These are phyloP conservation scores for Drosophila littoralis DNA, from an alignment of 1,140 invertebrate species.

Conservation along the genomic window DNA sequence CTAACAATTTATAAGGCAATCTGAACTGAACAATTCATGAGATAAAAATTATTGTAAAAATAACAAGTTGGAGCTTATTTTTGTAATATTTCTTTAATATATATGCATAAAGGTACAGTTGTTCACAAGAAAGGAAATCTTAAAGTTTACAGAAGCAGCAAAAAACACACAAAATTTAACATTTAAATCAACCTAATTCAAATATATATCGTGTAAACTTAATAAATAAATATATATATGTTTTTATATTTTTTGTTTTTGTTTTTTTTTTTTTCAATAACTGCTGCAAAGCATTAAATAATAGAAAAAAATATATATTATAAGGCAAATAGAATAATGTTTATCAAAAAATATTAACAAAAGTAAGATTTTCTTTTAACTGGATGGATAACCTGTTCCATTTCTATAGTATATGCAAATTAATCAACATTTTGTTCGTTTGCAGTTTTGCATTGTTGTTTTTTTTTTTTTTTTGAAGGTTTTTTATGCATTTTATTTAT, in stretches of 20 bases:
- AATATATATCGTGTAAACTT: conserved; percentile 72
- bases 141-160: conserved; percentile 78
- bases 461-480: conserved; percentile 27
- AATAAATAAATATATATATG: conserved; percentile 75
- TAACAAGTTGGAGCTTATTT: conserved; percentile 8
- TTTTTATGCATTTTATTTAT: conserved; percentile 43
- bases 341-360: conserved; percentile 82
- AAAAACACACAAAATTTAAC: conserved; percentile 76
- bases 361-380: conserved; percentile 54
- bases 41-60: too few relatives aligned
- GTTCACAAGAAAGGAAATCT: conserved; percentile 83
- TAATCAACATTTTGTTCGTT: conserved; percentile 54
- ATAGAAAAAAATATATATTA: conserved; percentile 57
- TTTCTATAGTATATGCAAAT: conserved; percentile 59
- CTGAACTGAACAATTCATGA: background rate
- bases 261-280: conserved; percentile 57
- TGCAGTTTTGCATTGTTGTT: conserved; percentile 42
- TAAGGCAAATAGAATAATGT: conserved; percentile 66
- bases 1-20: background rate
- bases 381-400: conserved; percentile 72
- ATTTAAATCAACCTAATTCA: conserved; percentile 77
- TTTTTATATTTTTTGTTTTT: conserved; percentile 2
- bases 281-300: conserved; percentile 67
- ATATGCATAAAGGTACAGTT: conserved; percentile 82
- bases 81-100: conserved; percentile 68